Base-by-base conservation (phyloP, 2,888 invertebrate genomes). In the Dendrolimus pini region DNA sequence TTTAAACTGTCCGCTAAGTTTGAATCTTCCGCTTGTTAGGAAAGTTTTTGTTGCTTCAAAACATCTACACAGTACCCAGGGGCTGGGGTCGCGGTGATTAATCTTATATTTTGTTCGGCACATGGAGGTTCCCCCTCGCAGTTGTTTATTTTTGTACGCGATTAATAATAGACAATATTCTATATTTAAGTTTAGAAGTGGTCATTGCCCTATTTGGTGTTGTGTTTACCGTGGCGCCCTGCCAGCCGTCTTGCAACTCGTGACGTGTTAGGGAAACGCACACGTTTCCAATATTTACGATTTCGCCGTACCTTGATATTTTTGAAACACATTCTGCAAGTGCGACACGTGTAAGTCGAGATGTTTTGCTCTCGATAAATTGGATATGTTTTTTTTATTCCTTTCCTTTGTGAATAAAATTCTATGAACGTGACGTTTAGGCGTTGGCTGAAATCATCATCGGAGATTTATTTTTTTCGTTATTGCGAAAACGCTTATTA, bases 141-240 rank as follows among this genome's bases (percentile, higher is more conserved):
- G 8, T 70, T 70, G 74, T 80, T 83, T 86, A 85, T 85, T 84
- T 84, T 83, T 77, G 78, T 78, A 75, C 68, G 62, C 63, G 65
- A 72, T 71, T 88, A 89, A 84, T 82, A 81, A 80, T 88, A 88
- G 85, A 82, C 69, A 70, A 72, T 73, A 72, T 74, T 78, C 85
- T 89, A 88, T 30, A 30, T 89, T 88, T 89, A 75, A 73, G 83
- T 85, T 76, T 64, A 64, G 74, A 69, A 73, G 71, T 87, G 89
- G 87, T 88, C 88, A 83, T 85, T 89, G 87, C 89, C 88, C 89
- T 86, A 87, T 85, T 87, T 88, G 89, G 88, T 82, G 73, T 71
- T 80, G 72, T 86, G 86, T 89, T 85, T 88, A 86, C 84, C 30
- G 79, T 87, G 86, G 86, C 85, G 77, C 70, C 65, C 58, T 76